phyloP scores from a whole-genome alignment of 2,888 invertebrate genomes.

The Drepana falcataria region DNA sequence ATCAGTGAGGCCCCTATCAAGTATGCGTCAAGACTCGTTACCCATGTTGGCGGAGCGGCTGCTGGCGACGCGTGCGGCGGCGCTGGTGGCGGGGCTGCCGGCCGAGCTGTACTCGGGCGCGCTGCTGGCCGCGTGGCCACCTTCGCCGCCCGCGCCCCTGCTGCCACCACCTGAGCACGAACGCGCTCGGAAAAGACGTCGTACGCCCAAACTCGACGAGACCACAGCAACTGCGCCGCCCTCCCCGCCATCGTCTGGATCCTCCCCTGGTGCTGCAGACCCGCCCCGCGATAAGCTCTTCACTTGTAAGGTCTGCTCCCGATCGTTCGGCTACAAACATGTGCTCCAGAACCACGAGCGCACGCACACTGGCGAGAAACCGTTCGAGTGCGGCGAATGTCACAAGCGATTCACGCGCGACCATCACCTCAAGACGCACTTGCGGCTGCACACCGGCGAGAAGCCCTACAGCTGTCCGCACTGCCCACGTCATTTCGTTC shows the following conservation, averaged over 20 bases:
- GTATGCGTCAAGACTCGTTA: constrained; percentile 71
- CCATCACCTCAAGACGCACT: constrained; percentile 95
- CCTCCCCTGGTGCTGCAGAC: constrained; percentile 69
- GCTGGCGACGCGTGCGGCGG: constrained; percentile 76
- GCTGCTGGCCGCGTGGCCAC: constrained; percentile 77
- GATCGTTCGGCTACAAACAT: constrained; percentile 96
- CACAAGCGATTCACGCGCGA: constrained; percentile 95
- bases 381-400: constrained; percentile 94
- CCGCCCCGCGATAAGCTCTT: constrained; percentile 88
- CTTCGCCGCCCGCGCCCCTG: constrained; percentile 77
- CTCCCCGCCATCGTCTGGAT: constrained; percentile 71
- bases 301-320: constrained; percentile 91
- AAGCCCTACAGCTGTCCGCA: constrained; percentile 95
- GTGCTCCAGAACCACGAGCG: constrained; percentile 96
- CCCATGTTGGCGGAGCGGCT: constrained; percentile 73
- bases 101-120: constrained; percentile 82
- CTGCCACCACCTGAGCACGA: constrained; percentile 67
- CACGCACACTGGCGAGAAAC: constrained; percentile 96
- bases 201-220: constrained; percentile 68
- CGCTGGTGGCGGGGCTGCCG: constrained; percentile 76
- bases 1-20: constrained; percentile 70
- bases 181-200: constrained; percentile 68
- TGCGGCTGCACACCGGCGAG: constrained; percentile 94
- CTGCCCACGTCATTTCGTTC: constrained; percentile 95
- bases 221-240: constrained; percentile 48